These are phyloP conservation scores for Rhopilema esculentum DNA, from an alignment of 30 jellyfish, hydroid and myxozoan genomes.

Conservation along the genomic window DNA sequence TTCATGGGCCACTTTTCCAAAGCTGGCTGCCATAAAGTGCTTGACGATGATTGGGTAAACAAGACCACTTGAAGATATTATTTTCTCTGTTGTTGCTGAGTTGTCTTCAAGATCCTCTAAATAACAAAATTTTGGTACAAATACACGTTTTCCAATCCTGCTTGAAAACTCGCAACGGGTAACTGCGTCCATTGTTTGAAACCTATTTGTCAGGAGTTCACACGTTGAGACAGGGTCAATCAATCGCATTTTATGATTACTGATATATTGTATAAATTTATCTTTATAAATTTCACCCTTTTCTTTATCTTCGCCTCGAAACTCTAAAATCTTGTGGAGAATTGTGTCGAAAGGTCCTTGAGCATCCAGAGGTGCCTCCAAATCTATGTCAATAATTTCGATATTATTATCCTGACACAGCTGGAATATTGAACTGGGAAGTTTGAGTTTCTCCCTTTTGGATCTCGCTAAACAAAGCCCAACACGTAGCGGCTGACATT, in stretches of 20 bases:
- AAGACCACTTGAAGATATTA: constrained; percentile 24
- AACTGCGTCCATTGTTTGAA: constrained; percentile 55
- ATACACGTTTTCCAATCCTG: constrained; percentile 65
- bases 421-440: constrained; percentile 69
- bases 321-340: constrained; percentile 90
- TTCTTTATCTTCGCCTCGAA: constrained; percentile 67
- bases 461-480: constrained; percentile 83
- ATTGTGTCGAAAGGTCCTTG: constrained; percentile 96
- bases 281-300: constrained; percentile 63
- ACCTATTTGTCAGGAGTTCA: constrained; percentile 64
- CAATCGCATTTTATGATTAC: constrained; percentile 10
- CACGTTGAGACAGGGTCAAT: constrained; percentile 82
- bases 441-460: constrained; percentile 63
- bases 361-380: constrained; percentile 62
- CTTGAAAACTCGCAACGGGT: constrained; percentile 77
- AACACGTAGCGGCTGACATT: constrained; percentile 26
- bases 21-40: constrained; percentile 82
- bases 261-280: constrained; percentile 50
- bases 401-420: constrained; percentile 66
- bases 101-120: constrained; percentile 31
- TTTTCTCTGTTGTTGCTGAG: background rate
- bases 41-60: constrained; percentile 77
- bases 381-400: constrained; percentile 77
- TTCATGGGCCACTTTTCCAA: constrained; percentile 89
- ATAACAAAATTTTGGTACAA: constrained; percentile 80